These are phyloP conservation scores for Wasmannia auropunctata DNA, from an alignment of 1,140 invertebrate species.

Conservation along the genomic window DNA sequence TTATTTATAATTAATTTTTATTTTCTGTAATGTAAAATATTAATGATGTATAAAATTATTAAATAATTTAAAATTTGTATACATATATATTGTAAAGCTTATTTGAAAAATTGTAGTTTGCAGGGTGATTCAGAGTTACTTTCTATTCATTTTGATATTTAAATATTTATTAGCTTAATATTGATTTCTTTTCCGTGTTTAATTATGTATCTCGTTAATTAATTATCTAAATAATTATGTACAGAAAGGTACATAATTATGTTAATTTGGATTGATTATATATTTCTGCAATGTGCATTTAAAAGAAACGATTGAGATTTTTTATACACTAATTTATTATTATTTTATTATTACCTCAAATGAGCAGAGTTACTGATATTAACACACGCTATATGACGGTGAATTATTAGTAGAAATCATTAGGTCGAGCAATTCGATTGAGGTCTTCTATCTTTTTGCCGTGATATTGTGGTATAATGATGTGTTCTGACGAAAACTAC, in stretches of 20 bases:
- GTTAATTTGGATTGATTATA: neutral
- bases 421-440: neutral
- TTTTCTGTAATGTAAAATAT: neutral
- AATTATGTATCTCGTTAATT: neutral
- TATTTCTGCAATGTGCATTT: no score
- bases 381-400: no score
- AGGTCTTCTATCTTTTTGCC: neutral
- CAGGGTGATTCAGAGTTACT: neutral
- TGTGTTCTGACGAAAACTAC: neutral
- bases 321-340: no score
- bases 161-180: neutral
- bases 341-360: neutral
- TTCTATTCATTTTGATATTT: neutral
- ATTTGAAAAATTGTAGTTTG: neutral
- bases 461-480: neutral
- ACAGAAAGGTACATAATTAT: neutral
- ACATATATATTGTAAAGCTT: neutral
- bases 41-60: neutral
- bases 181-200: neutral
- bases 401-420: neutral
- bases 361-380: neutral
- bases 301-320: neutral
- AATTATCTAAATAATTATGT: neutral
- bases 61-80: neutral
- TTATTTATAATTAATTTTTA: neutral